Evolutionary conservation across 1,140 invertebrate genomes (phyloP), one percentile per base, ranked within the genome.

Genomic region (Parasteatoda tepidariorum): DNA sequence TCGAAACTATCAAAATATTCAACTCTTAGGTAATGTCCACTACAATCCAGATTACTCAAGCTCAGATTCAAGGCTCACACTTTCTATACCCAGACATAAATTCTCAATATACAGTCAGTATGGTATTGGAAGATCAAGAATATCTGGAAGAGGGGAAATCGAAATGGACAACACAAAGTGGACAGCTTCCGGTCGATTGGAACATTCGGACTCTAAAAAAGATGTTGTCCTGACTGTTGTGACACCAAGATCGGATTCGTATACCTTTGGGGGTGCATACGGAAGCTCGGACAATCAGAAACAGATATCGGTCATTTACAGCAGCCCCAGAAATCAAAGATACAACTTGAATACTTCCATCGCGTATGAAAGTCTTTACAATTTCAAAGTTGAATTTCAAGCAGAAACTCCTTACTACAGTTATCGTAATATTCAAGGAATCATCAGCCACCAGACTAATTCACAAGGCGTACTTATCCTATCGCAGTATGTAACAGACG

Each of bases 371-470:
- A 54, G 28, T 54, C 13, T 22, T 24, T 18, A 13, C 15, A 75
- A 54, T 18, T 74, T 82, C 28, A 48, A 59, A 48, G 15, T 62
- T 3, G 76, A 74, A 18, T 34, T 82, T 33, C 68, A 70, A 38
- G 34, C 64, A 13, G 54, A 62, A 59, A 82, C 83, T 33, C 85
- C 86, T 5, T 85, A 84, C 28, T 55, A 83, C 15, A 75, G 70
- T 7, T 85, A 86, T 30, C 66, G 86, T 66, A 85, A 64, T 5
- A 34, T 88, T 13, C 24, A 84, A 11, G 48, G 41, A 4, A 34
- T 13, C 13, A 34, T 85, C 6, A 34, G 26, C 1, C 78, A 75
- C 13, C 68, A 82, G 48, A 54, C 54, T 3, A 74, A 34, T 15
- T 41, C 55, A 1, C 74, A 76, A n/a, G 30, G 18, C n/a, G 38